Evolutionary conservation across 1,140 invertebrate species (phyloP).

Genomic region (Apis mellifera): Amel_HAv3.1 CM009940.2:7165001-7165500

Average conservation of each 20-base stretch:
- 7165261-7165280: not conserved
- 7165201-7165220: not conserved
- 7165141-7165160: conserved; percentile 22
- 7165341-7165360: conserved; percentile 3
- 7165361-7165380: conserved; percentile 37
- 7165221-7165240: not conserved
- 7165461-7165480: not conserved
- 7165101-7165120: conserved; percentile 53
- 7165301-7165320: conserved; percentile 72
- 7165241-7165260: conserved; percentile 56
- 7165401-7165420: conserved; percentile 74
- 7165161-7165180: not conserved
- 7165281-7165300: conserved; percentile 67
- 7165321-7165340: conserved; percentile 52
- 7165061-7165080: not conserved
- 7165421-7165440: conserved; percentile 7
- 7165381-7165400: conserved; percentile 63
- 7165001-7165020: conserved; percentile 5
- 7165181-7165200: not conserved
- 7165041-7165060: not conserved
- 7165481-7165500: not conserved
- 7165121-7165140: conserved; percentile 15
- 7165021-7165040: not conserved
- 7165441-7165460: not conserved
- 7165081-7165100: conserved; percentile 24